A percentile compares a stretch with the other conserved stretches of the same genome.
phyloP scores from a whole-genome alignment of 2,888 invertebrate genomes.

The Hydropsyche betteni region DNA sequence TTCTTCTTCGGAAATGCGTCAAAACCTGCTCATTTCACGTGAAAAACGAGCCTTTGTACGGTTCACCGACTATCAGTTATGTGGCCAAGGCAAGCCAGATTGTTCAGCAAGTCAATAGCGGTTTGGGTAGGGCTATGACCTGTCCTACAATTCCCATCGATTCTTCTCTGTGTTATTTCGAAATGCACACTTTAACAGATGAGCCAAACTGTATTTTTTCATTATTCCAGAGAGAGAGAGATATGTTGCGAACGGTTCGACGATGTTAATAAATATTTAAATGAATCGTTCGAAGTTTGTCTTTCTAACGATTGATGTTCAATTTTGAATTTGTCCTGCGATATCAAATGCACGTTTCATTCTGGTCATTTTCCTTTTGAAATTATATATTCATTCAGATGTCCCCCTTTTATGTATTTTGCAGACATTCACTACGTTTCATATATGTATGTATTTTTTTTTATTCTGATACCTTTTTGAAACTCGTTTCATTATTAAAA shows the following conservation, averaged over 20 bases:
- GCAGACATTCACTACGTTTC: not conserved
- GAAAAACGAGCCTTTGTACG: slow-evolving; percentile 14
- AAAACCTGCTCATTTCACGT: slow-evolving; percentile 7
- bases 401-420: not conserved
- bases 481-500: slow-evolving; percentile 23
- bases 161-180: no score
- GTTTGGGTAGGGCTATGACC: slow-evolving; percentile 3
- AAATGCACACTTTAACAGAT: no score
- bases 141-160: no score
- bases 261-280: no score
- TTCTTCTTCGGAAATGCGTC: not conserved
- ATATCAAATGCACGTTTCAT: no score
- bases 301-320: no score
- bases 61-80: not conserved
- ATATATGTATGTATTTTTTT: not conserved
- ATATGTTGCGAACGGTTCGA: no score
- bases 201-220: no score
- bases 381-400: not conserved
- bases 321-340: no score
- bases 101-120: not conserved
- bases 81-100: slow-evolving; percentile 35
- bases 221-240: no score
- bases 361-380: not conserved
- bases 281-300: no score
- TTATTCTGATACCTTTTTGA: not conserved